Evolutionary conservation across 2,113 vertebrate species (phyloP).

Genomic region (Grammomys surdaster): DNA sequence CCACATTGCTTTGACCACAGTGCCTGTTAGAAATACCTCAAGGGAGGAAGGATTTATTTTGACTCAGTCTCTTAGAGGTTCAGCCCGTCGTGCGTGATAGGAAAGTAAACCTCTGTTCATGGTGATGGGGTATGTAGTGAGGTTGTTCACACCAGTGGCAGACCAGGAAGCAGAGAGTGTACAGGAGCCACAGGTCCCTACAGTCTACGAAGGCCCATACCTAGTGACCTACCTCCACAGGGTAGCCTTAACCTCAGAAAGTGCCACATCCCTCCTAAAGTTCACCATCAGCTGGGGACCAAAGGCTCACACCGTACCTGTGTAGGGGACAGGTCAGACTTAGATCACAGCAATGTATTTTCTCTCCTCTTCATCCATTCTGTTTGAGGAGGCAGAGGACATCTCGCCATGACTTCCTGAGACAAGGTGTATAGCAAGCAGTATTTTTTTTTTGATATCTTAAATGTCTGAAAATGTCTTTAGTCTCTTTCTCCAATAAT

Average conservation of each 20-base stretch:
- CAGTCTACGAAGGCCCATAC: not conserved
- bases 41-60: not conserved
- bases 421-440: not conserved
- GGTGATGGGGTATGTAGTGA: no score
- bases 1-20: not conserved
- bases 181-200: not conserved
- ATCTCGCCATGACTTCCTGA: not conserved
- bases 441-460: not conserved
- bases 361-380: not conserved
- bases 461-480: conserved; percentile 22
- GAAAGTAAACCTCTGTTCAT: not conserved
- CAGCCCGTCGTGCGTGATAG: rapidly evolving
- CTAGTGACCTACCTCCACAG: not conserved
- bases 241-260: not conserved
- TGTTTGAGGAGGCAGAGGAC: not conserved
- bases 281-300: not conserved
- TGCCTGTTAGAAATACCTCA: not conserved
- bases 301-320: not conserved
- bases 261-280: not conserved
- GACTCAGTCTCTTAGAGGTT: not conserved
- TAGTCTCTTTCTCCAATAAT: not conserved
- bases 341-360: not conserved
- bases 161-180: not conserved
- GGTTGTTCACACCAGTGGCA: not conserved
- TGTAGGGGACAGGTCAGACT: not conserved